Conservation (phyloP, 1,140 invertebrate species). For the Hycleus phaleratus region DNA sequence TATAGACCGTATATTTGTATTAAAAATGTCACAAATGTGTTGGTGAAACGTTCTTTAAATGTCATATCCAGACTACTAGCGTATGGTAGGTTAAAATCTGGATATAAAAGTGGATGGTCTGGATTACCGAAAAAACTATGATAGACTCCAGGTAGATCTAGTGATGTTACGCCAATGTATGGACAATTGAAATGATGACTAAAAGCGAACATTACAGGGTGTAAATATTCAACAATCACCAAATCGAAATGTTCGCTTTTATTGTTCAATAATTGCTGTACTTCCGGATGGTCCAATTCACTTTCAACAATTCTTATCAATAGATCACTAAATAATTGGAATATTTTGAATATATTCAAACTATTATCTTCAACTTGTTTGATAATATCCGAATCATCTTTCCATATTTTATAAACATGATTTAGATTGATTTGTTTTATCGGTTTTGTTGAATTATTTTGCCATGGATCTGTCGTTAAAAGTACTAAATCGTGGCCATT, state of each 20-base stretch:
- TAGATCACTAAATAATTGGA: slow-evolving; percentile 1
- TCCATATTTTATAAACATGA: slow-evolving; percentile 8
- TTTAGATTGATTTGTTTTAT: slow-evolving; percentile 23
- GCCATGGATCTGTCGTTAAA: slow-evolving; percentile 34
- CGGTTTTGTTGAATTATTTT: too few species aligned
- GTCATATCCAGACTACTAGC: slow-evolving; percentile 31
- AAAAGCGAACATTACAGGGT: slow-evolving; percentile 28
- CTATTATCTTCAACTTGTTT: background rate
- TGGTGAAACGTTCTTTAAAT: slow-evolving; percentile 27
- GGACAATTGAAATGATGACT: slow-evolving; percentile 34
- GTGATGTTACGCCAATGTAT: slow-evolving; percentile 30
- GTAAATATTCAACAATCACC: slow-evolving; percentile 32
- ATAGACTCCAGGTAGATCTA: slow-evolving; percentile 18
- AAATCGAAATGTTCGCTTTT: slow-evolving; percentile 37
- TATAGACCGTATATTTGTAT: too few species aligned
- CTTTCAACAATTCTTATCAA: slow-evolving; percentile 5
- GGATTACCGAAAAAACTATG: slow-evolving; percentile 32
- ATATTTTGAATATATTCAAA: slow-evolving; percentile 1
- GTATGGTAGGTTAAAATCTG: slow-evolving; percentile 25
- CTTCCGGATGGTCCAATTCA: slow-evolving; percentile 25
- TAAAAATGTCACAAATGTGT: slow-evolving; percentile 15
- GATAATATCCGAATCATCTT: slow-evolving; percentile 5
- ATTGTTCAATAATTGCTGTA: slow-evolving; percentile 32
- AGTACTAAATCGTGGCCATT: slow-evolving; percentile 44
- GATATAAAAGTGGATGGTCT: slow-evolving; percentile 33